phyloP scores from a whole-genome alignment of 2,797 vertebrate genomes.

The Ptychadena robeensis region DNA sequence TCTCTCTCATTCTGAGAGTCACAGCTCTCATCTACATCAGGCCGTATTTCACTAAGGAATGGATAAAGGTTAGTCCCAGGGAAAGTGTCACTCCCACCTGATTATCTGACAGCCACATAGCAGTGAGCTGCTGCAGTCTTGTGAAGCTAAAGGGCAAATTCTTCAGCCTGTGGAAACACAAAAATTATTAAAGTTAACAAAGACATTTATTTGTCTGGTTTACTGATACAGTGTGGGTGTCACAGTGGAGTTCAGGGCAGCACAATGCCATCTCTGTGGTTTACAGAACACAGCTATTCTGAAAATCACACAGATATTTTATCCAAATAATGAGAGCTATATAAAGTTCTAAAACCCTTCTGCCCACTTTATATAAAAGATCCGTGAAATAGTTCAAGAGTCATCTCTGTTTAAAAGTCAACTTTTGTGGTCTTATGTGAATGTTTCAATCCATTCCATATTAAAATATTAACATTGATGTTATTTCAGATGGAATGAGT shows the following conservation, averaged over 20 bases:
- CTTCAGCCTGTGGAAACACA: constrained; percentile 81
- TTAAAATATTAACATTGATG: neutral
- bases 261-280: constrained; percentile 33
- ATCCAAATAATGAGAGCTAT: neutral
- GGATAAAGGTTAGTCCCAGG: constrained; percentile 20
- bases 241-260: neutral
- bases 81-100: constrained; percentile 80
- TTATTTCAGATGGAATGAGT: neutral
- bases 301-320: constrained; percentile 4
- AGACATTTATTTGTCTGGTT: constrained; percentile 20
- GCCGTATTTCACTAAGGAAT: constrained; percentile 1
- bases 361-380: neutral
- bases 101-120: constrained; percentile 99
- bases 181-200: constrained; percentile 35
- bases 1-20: neutral
- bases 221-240: constrained; percentile 46
- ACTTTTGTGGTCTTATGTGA: neutral
- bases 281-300: neutral
- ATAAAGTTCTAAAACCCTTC: neutral
- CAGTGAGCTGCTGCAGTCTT: constrained; percentile 92
- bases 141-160: constrained; percentile 96
- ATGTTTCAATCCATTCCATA: neutral
- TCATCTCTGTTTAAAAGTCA: neutral
- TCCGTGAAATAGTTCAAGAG: neutral
- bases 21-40: neutral